Conservation (phyloP, 2,113 vertebrate species). For the Pyrgilauda ruficollis region DNA sequence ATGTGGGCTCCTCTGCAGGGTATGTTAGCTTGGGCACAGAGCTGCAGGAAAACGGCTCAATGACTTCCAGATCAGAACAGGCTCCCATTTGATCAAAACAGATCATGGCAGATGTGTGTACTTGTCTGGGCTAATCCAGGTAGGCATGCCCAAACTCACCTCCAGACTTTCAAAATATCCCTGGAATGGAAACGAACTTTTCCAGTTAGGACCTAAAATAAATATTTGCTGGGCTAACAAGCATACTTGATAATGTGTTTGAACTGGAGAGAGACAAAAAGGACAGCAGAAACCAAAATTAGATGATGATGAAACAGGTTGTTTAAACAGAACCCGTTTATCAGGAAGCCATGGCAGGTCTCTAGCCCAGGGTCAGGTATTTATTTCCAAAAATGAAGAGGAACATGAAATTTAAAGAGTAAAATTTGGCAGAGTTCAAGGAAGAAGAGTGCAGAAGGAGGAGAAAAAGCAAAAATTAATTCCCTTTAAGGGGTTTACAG, state of each 20-base stretch:
- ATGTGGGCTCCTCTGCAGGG: neutral
- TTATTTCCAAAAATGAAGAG: neutral
- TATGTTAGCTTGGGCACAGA: neutral
- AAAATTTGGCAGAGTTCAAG: neutral
- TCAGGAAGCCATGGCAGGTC: neutral
- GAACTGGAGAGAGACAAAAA: slow-evolving; percentile 22
- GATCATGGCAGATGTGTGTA: neutral
- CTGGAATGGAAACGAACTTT: slow-evolving; percentile 46
- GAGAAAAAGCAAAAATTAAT: neutral
- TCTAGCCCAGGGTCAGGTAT: neutral
- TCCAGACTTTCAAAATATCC: slow-evolving; percentile 43
- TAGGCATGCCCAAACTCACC: slow-evolving; percentile 15
- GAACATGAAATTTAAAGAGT: neutral
- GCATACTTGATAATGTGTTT: neutral
- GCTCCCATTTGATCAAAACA: neutral
- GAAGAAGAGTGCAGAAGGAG: neutral
- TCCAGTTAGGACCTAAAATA: slow-evolving; percentile 26
- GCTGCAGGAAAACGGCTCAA: neutral
- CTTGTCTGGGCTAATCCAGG: slow-evolving; percentile 6
- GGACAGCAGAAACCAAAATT: slow-evolving; percentile 8
- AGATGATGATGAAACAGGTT: neutral
- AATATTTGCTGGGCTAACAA: slow-evolving; percentile 32
- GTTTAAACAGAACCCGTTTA: neutral
- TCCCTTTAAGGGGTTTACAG: neutral
- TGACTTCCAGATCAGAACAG: neutral